A percentile compares a stretch with the other conserved stretches of the same genome.
phyloP scores from a whole-genome alignment of 2,888 invertebrate genomes.

The Polyommatus icarus region DNA sequence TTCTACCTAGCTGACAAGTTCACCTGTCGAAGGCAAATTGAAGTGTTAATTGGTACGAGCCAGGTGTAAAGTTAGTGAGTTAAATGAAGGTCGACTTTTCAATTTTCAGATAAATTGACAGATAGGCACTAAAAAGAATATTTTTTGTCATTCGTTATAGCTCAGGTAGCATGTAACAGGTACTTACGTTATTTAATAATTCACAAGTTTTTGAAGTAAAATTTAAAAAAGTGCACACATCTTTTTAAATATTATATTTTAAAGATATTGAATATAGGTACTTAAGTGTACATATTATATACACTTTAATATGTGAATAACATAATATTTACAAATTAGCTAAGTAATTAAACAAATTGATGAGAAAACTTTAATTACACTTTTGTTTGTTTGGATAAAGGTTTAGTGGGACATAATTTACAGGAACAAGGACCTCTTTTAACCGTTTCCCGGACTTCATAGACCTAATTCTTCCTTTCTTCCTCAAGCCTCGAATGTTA shows the following conservation, averaged over 20 bases:
- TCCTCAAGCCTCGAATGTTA: too few relatives aligned
- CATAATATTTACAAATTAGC: not conserved
- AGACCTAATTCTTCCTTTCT: too few relatives aligned
- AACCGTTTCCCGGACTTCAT: too few relatives aligned
- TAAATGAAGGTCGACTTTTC: not conserved
- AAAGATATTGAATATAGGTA: too few relatives aligned
- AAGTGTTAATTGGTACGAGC: not conserved
- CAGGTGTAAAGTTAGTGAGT: not conserved
- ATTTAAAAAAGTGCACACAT: too few relatives aligned
- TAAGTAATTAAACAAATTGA: not conserved
- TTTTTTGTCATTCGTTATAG: not conserved
- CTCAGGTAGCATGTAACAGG: too few relatives aligned
- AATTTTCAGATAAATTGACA: not conserved
- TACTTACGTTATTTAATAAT: too few relatives aligned
- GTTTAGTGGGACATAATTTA: not conserved
- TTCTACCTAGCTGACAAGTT: not conserved
- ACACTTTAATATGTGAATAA: not conserved
- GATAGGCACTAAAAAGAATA: not conserved
- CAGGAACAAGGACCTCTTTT: not conserved
- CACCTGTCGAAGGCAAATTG: not conserved
- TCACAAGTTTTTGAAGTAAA: too few relatives aligned
- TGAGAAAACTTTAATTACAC: not conserved
- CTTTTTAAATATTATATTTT: too few relatives aligned
- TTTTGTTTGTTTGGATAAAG: not conserved
- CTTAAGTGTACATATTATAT: too few relatives aligned